These are phyloP conservation scores for Helleia helle DNA, from an alignment of 2,888 invertebrate species.

Conservation along the genomic window DNA sequence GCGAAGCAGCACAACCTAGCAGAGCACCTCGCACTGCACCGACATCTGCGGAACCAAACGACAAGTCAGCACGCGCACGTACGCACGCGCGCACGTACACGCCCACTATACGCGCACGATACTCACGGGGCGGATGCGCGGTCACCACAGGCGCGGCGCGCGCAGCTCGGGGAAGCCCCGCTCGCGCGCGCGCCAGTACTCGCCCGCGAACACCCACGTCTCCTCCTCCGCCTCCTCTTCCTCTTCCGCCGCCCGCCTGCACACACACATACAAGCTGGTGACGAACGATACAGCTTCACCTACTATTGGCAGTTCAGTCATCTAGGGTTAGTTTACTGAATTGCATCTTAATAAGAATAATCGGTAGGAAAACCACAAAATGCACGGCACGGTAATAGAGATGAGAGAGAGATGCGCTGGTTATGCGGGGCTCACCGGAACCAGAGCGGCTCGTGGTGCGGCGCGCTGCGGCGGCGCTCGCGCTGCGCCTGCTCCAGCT, in stretches of 20 bases:
- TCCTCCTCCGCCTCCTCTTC: slow-evolving; percentile 75
- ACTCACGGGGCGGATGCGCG: slow-evolving; percentile 25
- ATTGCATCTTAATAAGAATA: no score
- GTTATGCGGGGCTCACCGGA: slow-evolving; percentile 64
- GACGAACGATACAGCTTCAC: no score
- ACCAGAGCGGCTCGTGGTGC: slow-evolving; percentile 72
- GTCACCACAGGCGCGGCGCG: slow-evolving; percentile 79
- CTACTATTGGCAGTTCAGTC: no score
- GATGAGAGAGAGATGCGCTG: no score
- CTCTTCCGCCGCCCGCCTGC: slow-evolving; percentile 34
- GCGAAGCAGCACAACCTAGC: slow-evolving; percentile 31
- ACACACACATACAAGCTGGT: no score
- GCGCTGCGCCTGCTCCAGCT: slow-evolving; percentile 83
- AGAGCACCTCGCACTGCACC: slow-evolving; percentile 60
- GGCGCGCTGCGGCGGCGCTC: slow-evolving; percentile 76
- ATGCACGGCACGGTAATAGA: no score
- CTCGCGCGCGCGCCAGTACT: slow-evolving; percentile 83
- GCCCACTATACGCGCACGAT: no score
- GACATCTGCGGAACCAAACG: slow-evolving; percentile 46
- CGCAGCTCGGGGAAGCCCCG: slow-evolving; percentile 75
- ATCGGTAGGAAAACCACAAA: no score
- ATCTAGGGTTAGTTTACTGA: no score
- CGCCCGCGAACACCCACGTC: slow-evolving; percentile 80
- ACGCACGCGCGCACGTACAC: no score
- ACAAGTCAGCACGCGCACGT: no score